A percentile compares a stretch with the other conserved stretches of the same genome.
Evolutionary conservation across 1,140 invertebrate genomes (phyloP).

Genomic region (Acyrthosiphon pisum): DNA sequence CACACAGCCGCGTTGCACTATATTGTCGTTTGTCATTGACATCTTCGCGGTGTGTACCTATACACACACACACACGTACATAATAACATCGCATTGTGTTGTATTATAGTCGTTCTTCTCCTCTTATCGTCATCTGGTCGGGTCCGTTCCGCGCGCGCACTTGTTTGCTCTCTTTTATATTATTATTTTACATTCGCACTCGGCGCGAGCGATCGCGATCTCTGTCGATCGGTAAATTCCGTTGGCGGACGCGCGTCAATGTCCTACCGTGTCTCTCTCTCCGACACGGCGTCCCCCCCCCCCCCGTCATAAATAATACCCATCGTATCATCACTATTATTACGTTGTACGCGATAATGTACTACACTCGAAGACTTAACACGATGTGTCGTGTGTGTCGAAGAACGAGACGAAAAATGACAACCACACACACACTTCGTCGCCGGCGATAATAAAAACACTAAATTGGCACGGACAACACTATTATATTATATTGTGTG

Average conservation of each 20-base stretch:
- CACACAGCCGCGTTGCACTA: background rate
- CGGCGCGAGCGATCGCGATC: background rate
- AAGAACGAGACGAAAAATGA: constrained; percentile 10
- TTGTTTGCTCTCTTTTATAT: background rate
- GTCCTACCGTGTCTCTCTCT: background rate
- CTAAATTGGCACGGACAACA: background rate
- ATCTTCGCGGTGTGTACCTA: constrained; percentile 14
- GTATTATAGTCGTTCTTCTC: background rate
- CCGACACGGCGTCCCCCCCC: too few species aligned
- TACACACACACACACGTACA: background rate
- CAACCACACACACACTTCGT: background rate
- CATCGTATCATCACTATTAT: background rate
- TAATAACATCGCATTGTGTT: background rate
- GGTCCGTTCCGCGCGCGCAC: background rate
- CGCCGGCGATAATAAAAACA: background rate
- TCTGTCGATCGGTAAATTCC: constrained; percentile 16
- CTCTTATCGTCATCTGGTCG: background rate
- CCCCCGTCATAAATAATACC: background rate
- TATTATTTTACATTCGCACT: background rate
- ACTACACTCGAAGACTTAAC: background rate
- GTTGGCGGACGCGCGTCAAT: constrained; percentile 1
- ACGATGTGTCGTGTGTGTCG: background rate
- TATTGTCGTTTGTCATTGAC: constrained; percentile 55
- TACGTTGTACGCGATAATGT: background rate
- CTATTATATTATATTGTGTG: background rate